Evolutionary conservation across 1,140 invertebrate genomes (phyloP).

Genomic region (Drosophila santomea): DNA sequence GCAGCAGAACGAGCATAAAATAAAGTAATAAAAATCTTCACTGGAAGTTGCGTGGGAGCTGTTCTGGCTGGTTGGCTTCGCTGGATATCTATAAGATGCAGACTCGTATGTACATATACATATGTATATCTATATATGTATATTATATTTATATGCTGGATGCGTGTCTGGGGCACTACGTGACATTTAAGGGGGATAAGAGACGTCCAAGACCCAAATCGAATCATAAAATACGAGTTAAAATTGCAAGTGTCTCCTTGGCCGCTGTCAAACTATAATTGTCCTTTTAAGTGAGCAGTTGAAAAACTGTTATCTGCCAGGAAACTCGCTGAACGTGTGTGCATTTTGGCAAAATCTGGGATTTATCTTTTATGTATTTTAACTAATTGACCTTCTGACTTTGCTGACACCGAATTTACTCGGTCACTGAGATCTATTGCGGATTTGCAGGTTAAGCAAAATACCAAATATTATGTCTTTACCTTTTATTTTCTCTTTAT

Average conservation of each 20-base stretch:
- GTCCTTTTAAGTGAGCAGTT: constrained; percentile 62
- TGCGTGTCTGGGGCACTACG: constrained; percentile 49
- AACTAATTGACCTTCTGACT: background rate
- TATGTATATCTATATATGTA: background rate
- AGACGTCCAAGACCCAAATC: constrained; percentile 66
- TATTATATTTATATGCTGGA: constrained; percentile 50
- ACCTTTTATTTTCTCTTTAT: too few relatives aligned
- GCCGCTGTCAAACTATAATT: constrained; percentile 62
- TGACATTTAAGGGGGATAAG: constrained; percentile 80
- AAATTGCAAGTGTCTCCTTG: constrained; percentile 47
- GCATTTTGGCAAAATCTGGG: background rate
- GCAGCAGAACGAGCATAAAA: constrained; percentile 73
- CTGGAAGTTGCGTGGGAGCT: constrained; percentile 22
- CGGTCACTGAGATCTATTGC: background rate
- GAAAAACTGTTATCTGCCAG: constrained; percentile 23
- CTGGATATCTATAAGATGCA: constrained; percentile 68
- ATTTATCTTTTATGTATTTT: background rate
- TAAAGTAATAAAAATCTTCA: constrained; percentile 83
- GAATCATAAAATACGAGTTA: constrained; percentile 74
- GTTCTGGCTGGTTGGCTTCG: constrained; percentile 1
- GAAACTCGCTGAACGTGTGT: background rate
- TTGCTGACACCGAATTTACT: background rate
- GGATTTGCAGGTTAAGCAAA: too few relatives aligned
- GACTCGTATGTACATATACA: constrained; percentile 44
- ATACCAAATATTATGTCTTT: too few relatives aligned